phyloP scores from a whole-genome alignment of 2,113 vertebrate genomes.

The Phaethornis superciliosus region DNA sequence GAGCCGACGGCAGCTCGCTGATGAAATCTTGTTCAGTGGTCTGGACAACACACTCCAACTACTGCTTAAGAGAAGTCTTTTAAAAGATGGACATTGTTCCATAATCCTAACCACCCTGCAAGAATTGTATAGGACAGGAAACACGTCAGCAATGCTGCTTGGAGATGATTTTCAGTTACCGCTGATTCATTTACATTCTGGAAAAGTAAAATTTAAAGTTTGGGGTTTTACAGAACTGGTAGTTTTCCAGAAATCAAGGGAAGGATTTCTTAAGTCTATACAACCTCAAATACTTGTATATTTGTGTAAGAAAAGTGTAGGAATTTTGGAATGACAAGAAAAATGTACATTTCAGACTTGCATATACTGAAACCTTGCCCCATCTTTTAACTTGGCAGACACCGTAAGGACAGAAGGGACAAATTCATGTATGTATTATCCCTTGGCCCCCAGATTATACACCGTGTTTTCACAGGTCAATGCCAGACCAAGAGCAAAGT shows the following conservation, averaged over 20 bases:
- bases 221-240: background rate
- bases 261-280: background rate
- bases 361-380: background rate
- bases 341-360: background rate
- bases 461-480: fast-evolving
- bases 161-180: background rate
- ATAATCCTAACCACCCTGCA: background rate
- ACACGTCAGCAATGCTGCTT: background rate
- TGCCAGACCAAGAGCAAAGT: background rate
- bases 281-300: background rate
- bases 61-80: background rate
- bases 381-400: background rate
- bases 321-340: background rate
- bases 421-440: background rate
- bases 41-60: background rate
- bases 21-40: background rate
- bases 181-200: background rate
- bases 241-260: background rate
- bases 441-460: background rate
- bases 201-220: background rate
- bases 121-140: background rate
- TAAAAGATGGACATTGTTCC: background rate
- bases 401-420: fast-evolving
- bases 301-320: background rate
- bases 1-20: background rate